phyloP scores from a whole-genome alignment of 2,113 vertebrate genomes.

The Felis catus region DNA sequence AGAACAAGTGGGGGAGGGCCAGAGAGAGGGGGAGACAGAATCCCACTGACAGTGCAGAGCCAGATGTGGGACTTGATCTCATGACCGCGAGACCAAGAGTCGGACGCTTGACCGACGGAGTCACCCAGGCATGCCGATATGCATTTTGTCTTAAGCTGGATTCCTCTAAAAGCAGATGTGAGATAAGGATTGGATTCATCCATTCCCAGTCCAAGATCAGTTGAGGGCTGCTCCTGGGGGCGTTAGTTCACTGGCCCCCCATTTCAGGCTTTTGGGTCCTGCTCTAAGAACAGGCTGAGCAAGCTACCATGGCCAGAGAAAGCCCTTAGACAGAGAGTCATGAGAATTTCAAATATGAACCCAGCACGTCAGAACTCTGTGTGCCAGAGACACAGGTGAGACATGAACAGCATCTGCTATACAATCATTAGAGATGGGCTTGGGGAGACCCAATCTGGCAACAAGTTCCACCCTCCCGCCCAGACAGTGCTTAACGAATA shows the following conservation, averaged over 20 bases:
- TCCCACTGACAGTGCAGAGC: not conserved
- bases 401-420: not conserved
- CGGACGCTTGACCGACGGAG: rapidly evolving
- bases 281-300: not conserved
- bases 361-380: not conserved
- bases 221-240: not conserved
- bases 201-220: not conserved
- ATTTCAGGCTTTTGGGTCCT: not conserved
- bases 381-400: not conserved
- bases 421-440: not conserved
- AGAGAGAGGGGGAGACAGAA: not conserved
- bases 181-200: not conserved
- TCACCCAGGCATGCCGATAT: not conserved
- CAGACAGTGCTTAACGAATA: not conserved
- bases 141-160: not conserved
- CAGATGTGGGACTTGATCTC: not conserved
- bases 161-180: not conserved
- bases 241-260: not conserved
- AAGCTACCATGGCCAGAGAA: not conserved
- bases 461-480: not conserved
- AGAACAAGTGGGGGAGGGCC: not conserved
- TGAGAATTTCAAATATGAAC: not conserved
- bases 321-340: not conserved
- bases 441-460: not conserved
- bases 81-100: not conserved